Evolutionary conservation across 2,797 vertebrate species (phyloP).

Genomic region (Esox lucius): DNA sequence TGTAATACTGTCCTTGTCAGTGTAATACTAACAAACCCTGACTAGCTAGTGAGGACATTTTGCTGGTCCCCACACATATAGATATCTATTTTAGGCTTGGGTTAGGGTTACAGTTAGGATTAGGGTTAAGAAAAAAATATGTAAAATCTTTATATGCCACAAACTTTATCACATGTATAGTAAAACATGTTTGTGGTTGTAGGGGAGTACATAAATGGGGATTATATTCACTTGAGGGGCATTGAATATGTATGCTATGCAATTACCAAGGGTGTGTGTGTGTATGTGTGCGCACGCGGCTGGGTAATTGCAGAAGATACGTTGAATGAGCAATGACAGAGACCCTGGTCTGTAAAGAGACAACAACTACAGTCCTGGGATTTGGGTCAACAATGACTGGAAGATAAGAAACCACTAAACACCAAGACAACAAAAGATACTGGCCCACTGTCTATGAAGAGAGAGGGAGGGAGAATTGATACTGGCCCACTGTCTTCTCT

Average conservation of each 20-base stretch:
- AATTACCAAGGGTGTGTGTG: slow-evolving; percentile 44
- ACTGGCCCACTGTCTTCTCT: no score
- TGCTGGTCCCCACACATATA: no score
- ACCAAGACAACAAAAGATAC: not conserved
- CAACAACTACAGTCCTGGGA: slow-evolving; percentile 1
- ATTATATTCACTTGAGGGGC: slow-evolving; percentile 29
- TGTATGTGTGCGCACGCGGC: not conserved
- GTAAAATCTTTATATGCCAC: no score
- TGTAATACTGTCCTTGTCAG: no score
- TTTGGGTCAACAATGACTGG: slow-evolving; percentile 15
- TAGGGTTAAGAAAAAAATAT: no score
- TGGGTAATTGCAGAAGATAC: slow-evolving; percentile 10
- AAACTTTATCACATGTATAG: no score
- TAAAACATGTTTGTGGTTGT: no score
- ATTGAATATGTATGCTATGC: slow-evolving; percentile 65
- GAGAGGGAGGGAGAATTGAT: no score
- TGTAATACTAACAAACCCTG: no score
- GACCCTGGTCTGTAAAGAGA: slow-evolving; percentile 6
- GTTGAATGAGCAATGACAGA: slow-evolving; percentile 46
- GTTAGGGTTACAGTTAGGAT: no score
- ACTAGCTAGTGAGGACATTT: no score
- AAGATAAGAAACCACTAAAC: not conserved
- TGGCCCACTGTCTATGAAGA: not conserved
- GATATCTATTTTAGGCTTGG: no score
- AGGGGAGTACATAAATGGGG: slow-evolving; percentile 15